These are phyloP conservation scores for Metaphire vulgaris DNA, from an alignment of 1,140 invertebrate species.

Conservation along the genomic window DNA sequence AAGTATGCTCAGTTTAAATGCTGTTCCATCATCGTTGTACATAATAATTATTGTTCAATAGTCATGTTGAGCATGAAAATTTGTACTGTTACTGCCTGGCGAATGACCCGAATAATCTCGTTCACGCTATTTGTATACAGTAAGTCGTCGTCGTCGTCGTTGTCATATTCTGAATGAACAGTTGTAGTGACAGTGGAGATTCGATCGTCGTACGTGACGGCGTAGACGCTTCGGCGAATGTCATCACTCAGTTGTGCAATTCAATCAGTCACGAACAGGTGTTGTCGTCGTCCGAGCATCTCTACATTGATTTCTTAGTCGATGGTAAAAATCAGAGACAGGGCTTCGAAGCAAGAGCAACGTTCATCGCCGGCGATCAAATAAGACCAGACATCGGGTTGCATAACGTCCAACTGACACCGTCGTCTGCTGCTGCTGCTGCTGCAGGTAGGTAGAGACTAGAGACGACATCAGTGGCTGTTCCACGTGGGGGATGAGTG, in stretches of 20 bases:
- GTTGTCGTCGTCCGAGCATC: conserved; percentile 62
- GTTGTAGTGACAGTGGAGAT: conserved; percentile 72
- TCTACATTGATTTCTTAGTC: conserved; percentile 73
- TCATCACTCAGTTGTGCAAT: conserved; percentile 74
- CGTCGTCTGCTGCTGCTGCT: no score
- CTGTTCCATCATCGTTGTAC: no score
- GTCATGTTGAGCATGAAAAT: no score
- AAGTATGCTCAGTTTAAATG: no score
- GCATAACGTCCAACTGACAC: background rate
- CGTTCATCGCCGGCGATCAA: background rate
- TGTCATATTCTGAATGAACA: conserved; percentile 40
- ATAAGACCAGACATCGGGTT: background rate
- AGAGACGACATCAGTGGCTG: no score
- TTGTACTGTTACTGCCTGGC: no score
- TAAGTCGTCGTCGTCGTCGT: background rate
- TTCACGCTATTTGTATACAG: no score
- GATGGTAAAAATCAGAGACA: conserved; percentile 73
- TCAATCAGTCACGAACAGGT: conserved; percentile 67
- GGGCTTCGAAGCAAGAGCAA: conserved; percentile 68
- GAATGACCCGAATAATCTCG: no score
- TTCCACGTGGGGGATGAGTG: no score
- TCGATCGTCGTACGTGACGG: conserved; percentile 74
- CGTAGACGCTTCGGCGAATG: conserved; percentile 57
- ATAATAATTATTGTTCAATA: no score
- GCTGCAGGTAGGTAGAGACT: background rate